These are phyloP conservation scores for Bellardia bayeri DNA, from an alignment of 2,888 invertebrate genomes.

Conservation along the genomic window DNA sequence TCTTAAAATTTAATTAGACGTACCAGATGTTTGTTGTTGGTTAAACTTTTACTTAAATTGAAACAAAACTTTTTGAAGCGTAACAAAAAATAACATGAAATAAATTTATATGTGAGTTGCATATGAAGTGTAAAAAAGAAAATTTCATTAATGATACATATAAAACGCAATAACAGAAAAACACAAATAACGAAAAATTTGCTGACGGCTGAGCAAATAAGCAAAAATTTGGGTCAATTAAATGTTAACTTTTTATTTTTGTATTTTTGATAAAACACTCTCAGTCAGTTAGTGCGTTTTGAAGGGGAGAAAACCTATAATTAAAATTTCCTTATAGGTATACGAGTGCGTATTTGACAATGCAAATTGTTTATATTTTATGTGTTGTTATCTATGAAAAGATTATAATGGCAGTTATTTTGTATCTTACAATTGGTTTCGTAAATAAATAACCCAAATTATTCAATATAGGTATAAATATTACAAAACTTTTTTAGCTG, in stretches of 20 bases:
- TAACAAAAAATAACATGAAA: slow-evolving; percentile 39
- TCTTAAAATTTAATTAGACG: slow-evolving; percentile 35
- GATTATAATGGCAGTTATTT: slow-evolving; percentile 10
- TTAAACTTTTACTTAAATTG: slow-evolving; percentile 68
- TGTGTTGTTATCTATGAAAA: slow-evolving; percentile 10
- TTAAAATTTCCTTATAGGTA: slow-evolving; percentile 1
- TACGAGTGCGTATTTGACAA: neutral
- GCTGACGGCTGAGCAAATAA: slow-evolving; percentile 66
- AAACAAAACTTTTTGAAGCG: slow-evolving; percentile 62
- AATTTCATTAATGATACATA: slow-evolving; percentile 33
- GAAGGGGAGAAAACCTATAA: neutral
- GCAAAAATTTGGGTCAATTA: slow-evolving; percentile 42
- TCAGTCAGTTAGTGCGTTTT: neutral
- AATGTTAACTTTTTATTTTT: neutral
- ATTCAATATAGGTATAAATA: slow-evolving; percentile 6
- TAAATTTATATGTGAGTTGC: neutral
- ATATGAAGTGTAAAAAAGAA: slow-evolving; percentile 44
- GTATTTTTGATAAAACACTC: slow-evolving; percentile 8
- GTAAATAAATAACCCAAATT: neutral
- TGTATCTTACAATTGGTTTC: neutral
- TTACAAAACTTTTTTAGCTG: neutral
- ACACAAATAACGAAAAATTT: slow-evolving; percentile 33
- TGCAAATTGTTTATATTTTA: neutral
- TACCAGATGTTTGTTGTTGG: neutral
- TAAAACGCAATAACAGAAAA: slow-evolving; percentile 25